phyloP scores from a whole-genome alignment of 2,888 invertebrate genomes.

The Phytoseiulus persimilis region DNA sequence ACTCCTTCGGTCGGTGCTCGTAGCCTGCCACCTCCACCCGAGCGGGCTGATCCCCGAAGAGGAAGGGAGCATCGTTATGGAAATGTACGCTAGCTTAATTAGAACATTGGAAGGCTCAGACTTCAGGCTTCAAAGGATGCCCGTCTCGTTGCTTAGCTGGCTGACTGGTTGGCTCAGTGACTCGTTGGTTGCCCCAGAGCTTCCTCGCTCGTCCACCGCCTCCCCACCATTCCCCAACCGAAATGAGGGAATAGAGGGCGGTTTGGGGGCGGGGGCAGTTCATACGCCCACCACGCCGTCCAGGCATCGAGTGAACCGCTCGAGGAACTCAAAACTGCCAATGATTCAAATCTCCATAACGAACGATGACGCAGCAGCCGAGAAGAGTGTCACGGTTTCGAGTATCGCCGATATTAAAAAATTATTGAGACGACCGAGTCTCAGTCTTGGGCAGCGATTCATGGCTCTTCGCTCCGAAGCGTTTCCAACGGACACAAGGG shows the following conservation, averaged over 20 bases:
- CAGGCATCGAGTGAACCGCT: not conserved
- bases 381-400: not conserved
- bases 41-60: not conserved
- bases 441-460: not conserved
- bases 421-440: not conserved
- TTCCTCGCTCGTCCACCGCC: not conserved
- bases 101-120: conserved; percentile 32
- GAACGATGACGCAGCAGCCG: not conserved
- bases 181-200: not conserved
- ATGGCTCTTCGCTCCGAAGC: not conserved
- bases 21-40: not conserved
- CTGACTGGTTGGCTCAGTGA: conserved; percentile 5
- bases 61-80: conserved; percentile 32
- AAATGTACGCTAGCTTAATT: conserved; percentile 37
- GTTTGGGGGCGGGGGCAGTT: not conserved
- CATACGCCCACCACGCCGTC: not conserved
- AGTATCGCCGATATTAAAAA: not conserved
- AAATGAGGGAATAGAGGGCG: too few species aligned
- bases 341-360: not conserved
- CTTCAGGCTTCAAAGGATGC: conserved; percentile 7
- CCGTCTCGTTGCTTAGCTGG: not conserved
- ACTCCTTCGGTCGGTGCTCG: not conserved
- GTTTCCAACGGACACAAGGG: not conserved
- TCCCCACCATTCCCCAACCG: not conserved
- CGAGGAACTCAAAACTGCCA: not conserved